Evolutionary conservation across 1,140 invertebrate species (phyloP).

Genomic region (Wasmannia auropunctata): DNA sequence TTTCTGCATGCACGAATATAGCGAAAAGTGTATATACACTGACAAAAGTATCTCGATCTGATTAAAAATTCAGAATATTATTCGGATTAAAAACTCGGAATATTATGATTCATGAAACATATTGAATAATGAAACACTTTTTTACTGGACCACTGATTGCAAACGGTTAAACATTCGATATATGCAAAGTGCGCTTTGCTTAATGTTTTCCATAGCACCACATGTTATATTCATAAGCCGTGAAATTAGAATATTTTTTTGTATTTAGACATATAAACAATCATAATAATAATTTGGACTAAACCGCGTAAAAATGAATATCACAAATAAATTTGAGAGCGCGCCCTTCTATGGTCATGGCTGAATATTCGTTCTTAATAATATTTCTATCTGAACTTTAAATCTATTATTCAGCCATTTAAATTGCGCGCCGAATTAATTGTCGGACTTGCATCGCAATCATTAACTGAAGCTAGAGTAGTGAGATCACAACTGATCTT

Average conservation of each 20-base stretch:
- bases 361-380: too few species aligned
- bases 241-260: background rate
- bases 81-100: background rate
- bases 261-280: too few species aligned
- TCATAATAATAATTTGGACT: too few species aligned
- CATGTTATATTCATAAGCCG: background rate
- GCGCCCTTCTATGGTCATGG: too few species aligned
- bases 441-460: too few species aligned
- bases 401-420: too few species aligned
- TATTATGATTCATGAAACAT: background rate
- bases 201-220: background rate
- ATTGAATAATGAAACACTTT: background rate
- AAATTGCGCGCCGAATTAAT: too few species aligned
- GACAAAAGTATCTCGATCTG: background rate
- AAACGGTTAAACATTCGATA: background rate
- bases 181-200: background rate
- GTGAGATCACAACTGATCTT: too few species aligned
- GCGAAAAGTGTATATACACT: background rate
- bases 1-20: background rate
- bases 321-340: too few species aligned
- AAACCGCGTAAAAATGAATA: too few species aligned
- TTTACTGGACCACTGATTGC: background rate
- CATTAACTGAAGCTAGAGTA: too few species aligned
- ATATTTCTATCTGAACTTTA: too few species aligned
- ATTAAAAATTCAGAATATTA: slow-evolving; percentile 2